phyloP scores from a whole-genome alignment of 2,797 vertebrate genomes.

The Pipistrellus kuhlii region DNA sequence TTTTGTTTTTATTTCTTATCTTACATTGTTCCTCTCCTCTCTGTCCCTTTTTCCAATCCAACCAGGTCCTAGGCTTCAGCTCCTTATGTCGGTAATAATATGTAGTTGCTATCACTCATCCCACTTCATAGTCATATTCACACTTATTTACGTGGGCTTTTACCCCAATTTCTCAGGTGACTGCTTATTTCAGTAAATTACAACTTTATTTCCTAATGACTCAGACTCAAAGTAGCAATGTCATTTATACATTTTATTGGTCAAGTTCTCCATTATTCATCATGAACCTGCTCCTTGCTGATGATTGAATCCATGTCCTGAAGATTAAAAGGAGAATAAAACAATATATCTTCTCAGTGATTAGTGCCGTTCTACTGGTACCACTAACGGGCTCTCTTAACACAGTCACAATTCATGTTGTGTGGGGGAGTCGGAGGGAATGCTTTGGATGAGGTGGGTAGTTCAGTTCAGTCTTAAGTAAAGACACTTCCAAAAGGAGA shows the following conservation, averaged over 20 bases:
- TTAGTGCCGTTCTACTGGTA: not conserved
- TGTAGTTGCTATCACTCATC: not conserved
- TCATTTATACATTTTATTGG: not conserved
- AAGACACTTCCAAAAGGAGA: not conserved
- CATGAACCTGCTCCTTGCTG: not conserved
- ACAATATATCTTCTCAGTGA: not conserved
- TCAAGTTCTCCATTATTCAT: conserved; percentile 29
- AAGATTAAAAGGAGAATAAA: not conserved
- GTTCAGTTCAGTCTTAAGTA: conserved; percentile 4
- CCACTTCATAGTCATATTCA: not conserved
- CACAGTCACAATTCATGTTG: not conserved
- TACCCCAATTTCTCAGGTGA: not conserved
- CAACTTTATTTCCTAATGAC: conserved; percentile 18
- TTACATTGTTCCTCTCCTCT: not conserved
- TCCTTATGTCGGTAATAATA: not conserved
- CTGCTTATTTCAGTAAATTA: not conserved
- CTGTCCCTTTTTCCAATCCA: not conserved
- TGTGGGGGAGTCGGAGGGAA: not conserved
- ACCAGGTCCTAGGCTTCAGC: not conserved
- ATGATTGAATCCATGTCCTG: not conserved
- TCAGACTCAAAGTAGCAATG: not conserved
- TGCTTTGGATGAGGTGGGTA: not conserved
- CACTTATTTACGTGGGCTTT: not conserved
- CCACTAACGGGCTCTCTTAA: not conserved
- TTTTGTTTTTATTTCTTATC: not conserved